Base-by-base conservation (phyloP, 2,113 vertebrate species). In the Vireo altiloquus region DNA sequence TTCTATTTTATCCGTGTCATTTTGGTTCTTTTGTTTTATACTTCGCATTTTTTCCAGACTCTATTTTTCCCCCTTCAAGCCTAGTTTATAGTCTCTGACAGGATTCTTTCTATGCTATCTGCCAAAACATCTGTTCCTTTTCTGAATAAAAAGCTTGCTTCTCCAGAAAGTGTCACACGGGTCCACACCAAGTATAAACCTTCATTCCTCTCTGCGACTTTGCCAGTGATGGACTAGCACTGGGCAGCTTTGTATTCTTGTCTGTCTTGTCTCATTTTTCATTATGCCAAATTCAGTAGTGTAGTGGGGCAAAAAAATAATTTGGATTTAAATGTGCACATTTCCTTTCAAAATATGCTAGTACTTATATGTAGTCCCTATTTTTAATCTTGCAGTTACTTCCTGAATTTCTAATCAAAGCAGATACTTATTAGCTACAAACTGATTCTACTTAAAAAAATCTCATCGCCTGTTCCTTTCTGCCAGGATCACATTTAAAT, bases 91-190 rank as follows among this genome's bases (percentile, higher is more conserved):
- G 96, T 97, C 96, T 96, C 81, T 95, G 95, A 96, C 97, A 95
- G 96, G 83, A 95, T 92, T 96, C 94, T 96, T 95, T 96, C 94
- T 97, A 82, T 94, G 88, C 88, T 98, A 97, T 97, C 97, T 97
- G 92, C 95, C 95, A 96, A 96, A 97, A 97, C 97, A 98, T 97
- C 97, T 98, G 97, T 97, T 97, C 95, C 81, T 91, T 95, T 91
- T 93, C 92, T 97, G 96, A 97, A 97, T 96, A 96, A 97, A 97
- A 97, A 91, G 72, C 94, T 95, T 96, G 87, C 66, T 97, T 97
- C 93, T 97, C 82, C 82, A 96, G 83, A 92, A 97, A 95, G 83
- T 93, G 95, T 97, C 95, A 96, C 68, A 82, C 1, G 72, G 89
- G 95, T 95, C 95, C 82, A 90, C 68, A 95, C 49, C 81, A 95